phyloP scores from a whole-genome alignment of 2,888 invertebrate genomes.

The Megaustenia siamemsis region DNA sequence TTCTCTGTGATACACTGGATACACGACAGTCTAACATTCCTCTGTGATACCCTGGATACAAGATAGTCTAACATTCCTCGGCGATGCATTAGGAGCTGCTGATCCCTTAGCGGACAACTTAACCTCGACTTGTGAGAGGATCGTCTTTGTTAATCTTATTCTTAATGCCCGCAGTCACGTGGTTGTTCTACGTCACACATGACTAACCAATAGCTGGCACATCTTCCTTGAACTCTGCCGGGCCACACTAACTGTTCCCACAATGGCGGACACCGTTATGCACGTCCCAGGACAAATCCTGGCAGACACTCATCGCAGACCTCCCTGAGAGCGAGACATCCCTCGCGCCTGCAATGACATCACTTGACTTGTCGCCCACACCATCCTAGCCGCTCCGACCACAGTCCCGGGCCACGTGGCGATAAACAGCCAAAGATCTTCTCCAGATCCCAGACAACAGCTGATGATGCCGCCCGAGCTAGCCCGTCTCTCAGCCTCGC shows the following conservation, averaged over 20 bases:
- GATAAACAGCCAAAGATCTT: neutral
- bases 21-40: too few species aligned
- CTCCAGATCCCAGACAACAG: neutral
- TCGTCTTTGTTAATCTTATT: neutral
- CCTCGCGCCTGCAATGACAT: constrained; percentile 8
- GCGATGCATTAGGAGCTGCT: too few species aligned
- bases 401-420: neutral
- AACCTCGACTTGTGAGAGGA: too few species aligned
- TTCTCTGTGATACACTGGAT: too few species aligned
- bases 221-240: neutral
- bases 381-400: neutral
- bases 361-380: constrained; percentile 7
- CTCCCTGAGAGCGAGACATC: neutral
- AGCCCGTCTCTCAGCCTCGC: neutral
- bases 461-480: neutral
- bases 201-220: neutral
- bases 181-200: neutral
- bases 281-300: neutral
- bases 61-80: too few species aligned
- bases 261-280: too few species aligned
- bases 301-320: neutral
- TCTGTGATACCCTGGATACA: too few species aligned
- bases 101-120: too few species aligned
- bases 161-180: neutral
- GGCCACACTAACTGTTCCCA: neutral